Percentiles rank a stretch among this genome's conserved stretches.
These are phyloP conservation scores for Zaprionus davidi DNA, from an alignment of 1,140 invertebrate species.

Conservation along the genomic window DNA sequence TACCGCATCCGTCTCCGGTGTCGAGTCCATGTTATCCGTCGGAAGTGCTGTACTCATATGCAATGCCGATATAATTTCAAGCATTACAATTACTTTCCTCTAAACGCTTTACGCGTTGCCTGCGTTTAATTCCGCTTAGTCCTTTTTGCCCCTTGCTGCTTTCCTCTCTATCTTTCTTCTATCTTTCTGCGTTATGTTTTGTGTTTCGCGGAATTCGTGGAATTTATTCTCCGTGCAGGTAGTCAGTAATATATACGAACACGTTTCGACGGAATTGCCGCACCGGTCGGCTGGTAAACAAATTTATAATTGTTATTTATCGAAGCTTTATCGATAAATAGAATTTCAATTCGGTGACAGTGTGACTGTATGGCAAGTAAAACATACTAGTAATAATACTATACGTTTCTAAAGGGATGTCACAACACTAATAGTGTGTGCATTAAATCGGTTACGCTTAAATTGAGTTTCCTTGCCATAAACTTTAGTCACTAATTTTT, in stretches of 20 bases:
- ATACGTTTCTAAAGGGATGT: background rate
- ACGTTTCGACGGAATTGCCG: constrained; percentile 27
- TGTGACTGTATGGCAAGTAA: constrained; percentile 5
- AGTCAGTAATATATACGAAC: constrained; percentile 15
- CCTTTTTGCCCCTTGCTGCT: background rate
- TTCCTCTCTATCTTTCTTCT: constrained; percentile 1
- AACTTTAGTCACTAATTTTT: too few relatives aligned
- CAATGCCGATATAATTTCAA: constrained; percentile 35
- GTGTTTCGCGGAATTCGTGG: constrained; percentile 27
- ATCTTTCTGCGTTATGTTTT: background rate
- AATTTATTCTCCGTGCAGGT: constrained; percentile 24
- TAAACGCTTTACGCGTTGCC: constrained; percentile 9
- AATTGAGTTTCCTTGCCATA: background rate
- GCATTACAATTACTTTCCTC: constrained; percentile 39
- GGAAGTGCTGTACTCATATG: constrained; percentile 41
- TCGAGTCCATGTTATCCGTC: constrained; percentile 59
- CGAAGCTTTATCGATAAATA: constrained; percentile 24
- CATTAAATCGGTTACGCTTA: background rate
- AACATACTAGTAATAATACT: constrained; percentile 7
- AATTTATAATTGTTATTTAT: constrained; percentile 40
- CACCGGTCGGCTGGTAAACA: constrained; percentile 56
- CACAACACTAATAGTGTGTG: constrained; percentile 3
- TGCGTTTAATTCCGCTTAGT: background rate
- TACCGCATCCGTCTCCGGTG: constrained; percentile 61
- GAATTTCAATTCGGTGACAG: background rate